These are phyloP conservation scores for Pardalotus punctatus DNA, from an alignment of 2,113 vertebrate genomes.

Conservation along the genomic window DNA sequence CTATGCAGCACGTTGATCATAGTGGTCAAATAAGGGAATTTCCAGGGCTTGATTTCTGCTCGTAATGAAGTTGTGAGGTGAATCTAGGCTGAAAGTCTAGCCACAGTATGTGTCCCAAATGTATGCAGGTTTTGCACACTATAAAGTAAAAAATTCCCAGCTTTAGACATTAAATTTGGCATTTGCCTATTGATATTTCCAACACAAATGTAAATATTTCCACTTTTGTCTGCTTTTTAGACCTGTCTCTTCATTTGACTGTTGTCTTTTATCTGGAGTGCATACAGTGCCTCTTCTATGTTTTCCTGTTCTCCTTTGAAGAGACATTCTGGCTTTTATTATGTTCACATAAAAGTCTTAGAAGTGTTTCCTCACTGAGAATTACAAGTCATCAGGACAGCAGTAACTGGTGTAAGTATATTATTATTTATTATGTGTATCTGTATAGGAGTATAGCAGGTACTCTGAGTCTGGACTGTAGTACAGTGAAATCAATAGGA, in stretches of 20 bases:
- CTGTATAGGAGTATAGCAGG: neutral
- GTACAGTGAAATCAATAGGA: slow-evolving; percentile 21
- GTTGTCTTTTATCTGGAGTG: neutral
- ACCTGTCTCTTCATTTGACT: neutral
- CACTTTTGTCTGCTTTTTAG: neutral
- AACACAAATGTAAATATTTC: neutral
- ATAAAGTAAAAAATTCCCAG: neutral
- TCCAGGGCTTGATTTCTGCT: neutral
- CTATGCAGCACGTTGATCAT: neutral
- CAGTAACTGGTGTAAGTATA: neutral
- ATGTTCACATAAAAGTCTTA: neutral
- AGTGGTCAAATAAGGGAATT: neutral
- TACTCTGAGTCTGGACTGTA: neutral
- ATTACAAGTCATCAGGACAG: neutral
- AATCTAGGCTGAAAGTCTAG: neutral
- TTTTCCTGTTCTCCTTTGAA: neutral
- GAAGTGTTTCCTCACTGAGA: neutral
- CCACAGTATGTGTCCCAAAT: neutral
- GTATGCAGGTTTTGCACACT: neutral
- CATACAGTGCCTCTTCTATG: neutral
- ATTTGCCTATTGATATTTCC: neutral
- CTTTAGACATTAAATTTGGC: neutral
- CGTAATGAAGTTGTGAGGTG: neutral
- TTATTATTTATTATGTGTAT: slow-evolving; percentile 19
- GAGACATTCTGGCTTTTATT: neutral